phyloP scores from a whole-genome alignment of 2,888 invertebrate genomes.

The Metopia argyrocephala region DNA sequence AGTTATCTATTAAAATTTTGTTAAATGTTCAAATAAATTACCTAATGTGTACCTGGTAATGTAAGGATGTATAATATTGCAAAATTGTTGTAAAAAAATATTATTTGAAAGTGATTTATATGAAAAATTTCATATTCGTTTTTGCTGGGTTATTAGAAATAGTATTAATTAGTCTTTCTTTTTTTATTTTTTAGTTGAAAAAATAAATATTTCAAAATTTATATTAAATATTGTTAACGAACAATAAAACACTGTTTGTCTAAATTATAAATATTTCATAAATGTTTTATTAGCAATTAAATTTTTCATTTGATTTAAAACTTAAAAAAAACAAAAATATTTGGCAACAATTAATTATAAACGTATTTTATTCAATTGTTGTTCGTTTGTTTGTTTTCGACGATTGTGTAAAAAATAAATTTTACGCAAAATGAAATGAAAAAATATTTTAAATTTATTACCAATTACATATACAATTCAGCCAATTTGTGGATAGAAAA shows the following conservation, averaged over 20 bases:
- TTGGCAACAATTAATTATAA: slow-evolving; percentile 50
- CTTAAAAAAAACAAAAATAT: not conserved
- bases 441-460: slow-evolving; percentile 3
- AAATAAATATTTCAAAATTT: not conserved
- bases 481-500: too few relatives aligned
- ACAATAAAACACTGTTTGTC: slow-evolving; percentile 15
- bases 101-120: too few relatives aligned
- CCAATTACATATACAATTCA: not conserved
- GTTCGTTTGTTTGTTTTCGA: slow-evolving; percentile 17
- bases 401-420: slow-evolving; percentile 36
- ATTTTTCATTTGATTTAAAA: not conserved
- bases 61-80: too few relatives aligned
- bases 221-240: not conserved
- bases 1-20: too few relatives aligned
- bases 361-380: not conserved
- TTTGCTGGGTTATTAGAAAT: too few relatives aligned
- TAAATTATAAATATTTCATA: slow-evolving; percentile 29
- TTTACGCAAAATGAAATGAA: slow-evolving; percentile 18
- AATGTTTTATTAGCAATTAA: slow-evolving; percentile 25
- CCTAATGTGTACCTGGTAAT: too few relatives aligned
- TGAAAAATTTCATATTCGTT: too few relatives aligned
- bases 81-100: too few relatives aligned
- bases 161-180: not conserved
- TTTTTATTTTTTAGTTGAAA: slow-evolving; percentile 9
- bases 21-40: too few relatives aligned